These are phyloP conservation scores for Apamea monoglypha DNA, from an alignment of 2,888 invertebrate genomes.

Conservation along the genomic window DNA sequence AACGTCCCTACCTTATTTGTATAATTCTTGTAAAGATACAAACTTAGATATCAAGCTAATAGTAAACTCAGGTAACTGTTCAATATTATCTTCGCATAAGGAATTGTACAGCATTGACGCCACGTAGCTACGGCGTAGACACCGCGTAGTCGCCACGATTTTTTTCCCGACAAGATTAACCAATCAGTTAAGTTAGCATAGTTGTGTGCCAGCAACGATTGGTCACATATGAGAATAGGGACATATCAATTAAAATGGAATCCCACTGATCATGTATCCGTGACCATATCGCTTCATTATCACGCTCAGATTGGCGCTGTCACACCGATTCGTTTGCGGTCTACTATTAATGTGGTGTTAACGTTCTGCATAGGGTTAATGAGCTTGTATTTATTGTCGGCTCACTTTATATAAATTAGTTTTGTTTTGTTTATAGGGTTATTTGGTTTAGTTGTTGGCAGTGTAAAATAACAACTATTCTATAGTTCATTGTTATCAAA, in stretches of 20 bases:
- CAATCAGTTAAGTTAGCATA: background rate
- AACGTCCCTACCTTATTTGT: background rate
- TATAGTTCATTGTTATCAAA: background rate
- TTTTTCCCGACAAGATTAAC: background rate
- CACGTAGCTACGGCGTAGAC: background rate
- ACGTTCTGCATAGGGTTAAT: slow-evolving; percentile 13
- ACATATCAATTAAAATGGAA: slow-evolving; percentile 23
- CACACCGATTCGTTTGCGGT: slow-evolving; percentile 50
- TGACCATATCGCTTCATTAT: slow-evolving; percentile 31
- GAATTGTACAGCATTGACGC: background rate
- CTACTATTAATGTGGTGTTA: slow-evolving; percentile 39
- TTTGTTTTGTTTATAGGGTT: slow-evolving; percentile 1
- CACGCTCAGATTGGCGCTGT: slow-evolving; percentile 36
- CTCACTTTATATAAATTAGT: slow-evolving; percentile 33
- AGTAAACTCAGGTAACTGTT: background rate
- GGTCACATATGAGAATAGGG: background rate
- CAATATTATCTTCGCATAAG: background rate
- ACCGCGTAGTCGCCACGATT: background rate
- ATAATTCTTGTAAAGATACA: no score
- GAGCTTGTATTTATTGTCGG: slow-evolving; percentile 21
- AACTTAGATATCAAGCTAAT: background rate
- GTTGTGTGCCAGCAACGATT: background rate
- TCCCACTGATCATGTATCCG: background rate
- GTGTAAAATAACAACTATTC: no score
- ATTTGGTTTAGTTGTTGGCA: background rate